phyloP scores from a whole-genome alignment of 2,113 vertebrate genomes.

The Gavialis gangeticus region DNA sequence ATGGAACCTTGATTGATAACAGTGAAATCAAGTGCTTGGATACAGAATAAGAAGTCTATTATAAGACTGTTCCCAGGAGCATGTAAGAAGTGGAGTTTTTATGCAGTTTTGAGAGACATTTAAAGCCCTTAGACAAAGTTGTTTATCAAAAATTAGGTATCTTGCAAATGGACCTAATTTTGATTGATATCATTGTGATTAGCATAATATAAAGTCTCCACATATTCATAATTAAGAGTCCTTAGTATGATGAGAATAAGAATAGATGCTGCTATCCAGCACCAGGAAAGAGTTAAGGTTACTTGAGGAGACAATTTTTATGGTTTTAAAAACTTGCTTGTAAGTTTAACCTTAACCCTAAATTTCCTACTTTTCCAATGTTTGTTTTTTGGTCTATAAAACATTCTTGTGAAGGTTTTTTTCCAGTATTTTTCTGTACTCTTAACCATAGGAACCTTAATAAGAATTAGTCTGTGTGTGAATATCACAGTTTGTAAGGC shows the following conservation, averaged over 20 bases:
- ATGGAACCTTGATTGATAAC: background rate
- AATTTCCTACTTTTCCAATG: background rate
- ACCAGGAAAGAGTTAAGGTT: rapidly evolving
- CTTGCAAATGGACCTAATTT: background rate
- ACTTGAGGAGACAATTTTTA: background rate
- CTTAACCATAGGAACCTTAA: background rate
- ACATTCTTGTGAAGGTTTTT: background rate
- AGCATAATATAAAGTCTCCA: background rate
- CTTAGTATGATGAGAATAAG: background rate
- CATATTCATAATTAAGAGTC: background rate
- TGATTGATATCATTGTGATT: background rate
- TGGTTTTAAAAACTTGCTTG: background rate
- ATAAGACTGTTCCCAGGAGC: background rate
- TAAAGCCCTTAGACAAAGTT: background rate
- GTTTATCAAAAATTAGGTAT: background rate
- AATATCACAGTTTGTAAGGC: rapidly evolving
- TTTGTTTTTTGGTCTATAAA: background rate
- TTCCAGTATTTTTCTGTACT: background rate
- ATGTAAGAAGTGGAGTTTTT: background rate
- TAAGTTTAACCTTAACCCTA: background rate
- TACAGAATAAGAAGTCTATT: background rate
- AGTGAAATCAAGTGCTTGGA: background rate
- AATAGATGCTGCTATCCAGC: background rate
- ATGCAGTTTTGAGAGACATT: background rate
- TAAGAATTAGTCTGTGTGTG: background rate